Evolutionary conservation across 2,797 vertebrate genomes (phyloP).

Genomic region (Diglossa cyanea): DNA sequence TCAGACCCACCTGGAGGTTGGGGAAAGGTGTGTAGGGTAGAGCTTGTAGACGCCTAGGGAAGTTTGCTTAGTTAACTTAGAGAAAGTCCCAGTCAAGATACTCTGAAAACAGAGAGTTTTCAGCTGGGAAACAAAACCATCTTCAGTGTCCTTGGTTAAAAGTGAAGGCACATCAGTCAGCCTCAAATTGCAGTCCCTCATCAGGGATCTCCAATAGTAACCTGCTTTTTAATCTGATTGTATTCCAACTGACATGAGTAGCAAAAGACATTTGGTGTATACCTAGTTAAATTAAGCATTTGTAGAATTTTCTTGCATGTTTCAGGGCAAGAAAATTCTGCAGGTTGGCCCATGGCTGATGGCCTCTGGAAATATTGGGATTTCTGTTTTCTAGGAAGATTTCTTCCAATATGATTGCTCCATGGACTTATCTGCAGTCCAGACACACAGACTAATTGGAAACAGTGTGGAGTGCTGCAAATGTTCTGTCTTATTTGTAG

Average conservation of each 20-base stretch:
- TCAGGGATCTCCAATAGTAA: not conserved
- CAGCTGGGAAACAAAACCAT: not conserved
- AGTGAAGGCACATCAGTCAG: not conserved
- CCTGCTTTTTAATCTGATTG: not conserved
- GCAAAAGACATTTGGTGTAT: not conserved
- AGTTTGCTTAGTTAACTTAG: not conserved
- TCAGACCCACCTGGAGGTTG: not conserved
- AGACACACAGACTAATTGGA: constrained; percentile 67
- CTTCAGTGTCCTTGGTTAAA: not conserved
- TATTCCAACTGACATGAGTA: not conserved
- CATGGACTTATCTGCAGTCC: constrained; percentile 13
- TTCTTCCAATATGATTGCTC: not conserved
- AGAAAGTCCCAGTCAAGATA: not conserved
- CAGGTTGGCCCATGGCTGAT: not conserved
- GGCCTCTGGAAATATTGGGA: not conserved
- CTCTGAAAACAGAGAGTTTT: not conserved
- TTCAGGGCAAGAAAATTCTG: not conserved
- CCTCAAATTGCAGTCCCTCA: not conserved
- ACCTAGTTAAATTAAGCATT: not conserved
- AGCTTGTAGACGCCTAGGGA: not conserved
- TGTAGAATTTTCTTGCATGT: not conserved
- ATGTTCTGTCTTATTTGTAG: constrained; percentile 49
- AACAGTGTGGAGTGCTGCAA: constrained; percentile 61
- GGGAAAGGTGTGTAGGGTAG: not conserved
- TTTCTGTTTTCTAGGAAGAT: constrained; percentile 31